Evolutionary conservation across 2,888 invertebrate species (phyloP).

Genomic region (Boloria euphrosyne): DNA sequence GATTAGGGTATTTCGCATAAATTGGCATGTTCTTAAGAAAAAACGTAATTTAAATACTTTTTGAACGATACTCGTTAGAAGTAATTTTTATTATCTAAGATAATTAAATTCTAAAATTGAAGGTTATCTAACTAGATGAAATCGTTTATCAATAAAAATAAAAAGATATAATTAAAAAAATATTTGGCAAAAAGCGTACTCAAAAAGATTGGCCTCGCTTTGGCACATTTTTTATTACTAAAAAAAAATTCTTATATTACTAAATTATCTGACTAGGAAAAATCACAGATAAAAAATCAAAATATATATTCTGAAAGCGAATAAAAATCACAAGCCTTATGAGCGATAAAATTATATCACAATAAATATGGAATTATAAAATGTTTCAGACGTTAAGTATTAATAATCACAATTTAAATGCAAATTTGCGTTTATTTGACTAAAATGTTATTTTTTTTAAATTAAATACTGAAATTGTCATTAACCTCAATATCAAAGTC

Average conservation of each 20-base stretch:
- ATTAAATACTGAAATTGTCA: no score
- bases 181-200: not conserved
- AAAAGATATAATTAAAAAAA: conserved; percentile 7
- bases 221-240: conserved; percentile 5
- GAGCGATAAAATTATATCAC: conserved; percentile 6
- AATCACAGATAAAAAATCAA: conserved; percentile 16
- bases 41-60: conserved; percentile 6
- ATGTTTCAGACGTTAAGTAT: conserved; percentile 8
- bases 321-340: conserved; percentile 21
- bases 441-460: no score
- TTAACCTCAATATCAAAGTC: no score
- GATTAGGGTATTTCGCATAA: conserved; percentile 10
- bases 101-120: conserved; percentile 21
- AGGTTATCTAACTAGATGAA: conserved; percentile 11
- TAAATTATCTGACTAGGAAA: conserved; percentile 5
- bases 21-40: conserved; percentile 14
- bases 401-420: conserved; percentile 8
- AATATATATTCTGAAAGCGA: conserved; percentile 1
- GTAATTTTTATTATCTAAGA: conserved; percentile 17
- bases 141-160: conserved; percentile 5
- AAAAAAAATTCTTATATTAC: conserved; percentile 1
- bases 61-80: conserved; percentile 17
- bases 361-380: conserved; percentile 6
- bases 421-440: no score
- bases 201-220: not conserved